Conservation (phyloP, 2,888 invertebrate genomes). For the Diadegma fenestrale region DNA sequence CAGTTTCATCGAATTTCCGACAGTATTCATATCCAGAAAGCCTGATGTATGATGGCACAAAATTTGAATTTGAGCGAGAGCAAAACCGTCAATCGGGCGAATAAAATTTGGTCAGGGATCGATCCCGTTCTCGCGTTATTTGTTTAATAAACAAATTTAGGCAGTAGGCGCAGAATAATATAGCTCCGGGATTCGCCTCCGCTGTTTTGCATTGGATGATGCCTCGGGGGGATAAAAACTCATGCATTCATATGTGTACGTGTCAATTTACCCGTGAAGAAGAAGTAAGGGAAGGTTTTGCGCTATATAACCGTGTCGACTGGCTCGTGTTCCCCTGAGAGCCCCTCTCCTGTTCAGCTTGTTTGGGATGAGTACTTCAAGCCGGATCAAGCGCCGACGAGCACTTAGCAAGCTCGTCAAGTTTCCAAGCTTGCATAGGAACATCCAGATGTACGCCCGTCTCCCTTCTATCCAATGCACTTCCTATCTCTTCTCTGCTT, state of each 20-base stretch:
- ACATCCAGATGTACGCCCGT: constrained; percentile 30
- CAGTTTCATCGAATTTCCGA: neutral
- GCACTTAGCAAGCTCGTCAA: constrained; percentile 67
- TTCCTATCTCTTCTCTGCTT: constrained; percentile 41
- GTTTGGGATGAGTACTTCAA: constrained; percentile 59
- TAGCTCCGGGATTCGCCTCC: constrained; percentile 24
- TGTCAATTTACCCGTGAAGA: neutral
- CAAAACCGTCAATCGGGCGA: neutral
- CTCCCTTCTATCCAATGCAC: constrained; percentile 18
- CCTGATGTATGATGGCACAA: neutral
- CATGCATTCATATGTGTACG: neutral
- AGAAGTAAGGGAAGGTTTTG: constrained; percentile 11
- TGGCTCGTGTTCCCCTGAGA: constrained; percentile 33
- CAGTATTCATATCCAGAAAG: neutral
- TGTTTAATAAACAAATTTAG: neutral
- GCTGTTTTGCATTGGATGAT: constrained; percentile 9
- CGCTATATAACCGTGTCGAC: constrained; percentile 14
- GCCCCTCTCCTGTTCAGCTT: constrained; percentile 46
- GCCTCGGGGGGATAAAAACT: constrained; percentile 4
- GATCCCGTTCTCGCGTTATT: constrained; percentile 9
- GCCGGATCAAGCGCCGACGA: constrained; percentile 58
- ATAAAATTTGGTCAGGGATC: constrained; percentile 13
- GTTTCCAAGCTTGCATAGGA: constrained; percentile 57
- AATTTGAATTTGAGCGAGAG: neutral
- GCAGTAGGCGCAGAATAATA: neutral